Evolutionary conservation across 2,888 invertebrate species (phyloP).

Genomic region (Mimachlamys varia): DNA sequence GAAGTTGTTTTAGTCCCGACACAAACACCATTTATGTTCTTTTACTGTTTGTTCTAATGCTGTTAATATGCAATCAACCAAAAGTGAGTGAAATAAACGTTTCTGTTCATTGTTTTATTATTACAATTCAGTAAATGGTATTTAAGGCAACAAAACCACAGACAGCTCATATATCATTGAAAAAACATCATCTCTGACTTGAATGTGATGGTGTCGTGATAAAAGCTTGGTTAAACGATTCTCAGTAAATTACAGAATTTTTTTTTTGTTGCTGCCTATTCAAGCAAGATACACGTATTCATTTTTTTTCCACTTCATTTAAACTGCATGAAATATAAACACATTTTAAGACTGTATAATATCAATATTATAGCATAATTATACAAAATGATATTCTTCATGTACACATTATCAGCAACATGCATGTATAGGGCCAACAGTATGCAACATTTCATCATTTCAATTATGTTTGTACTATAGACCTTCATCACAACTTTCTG

Average conservation of each 20-base stretch:
- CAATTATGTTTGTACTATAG: too few relatives aligned
- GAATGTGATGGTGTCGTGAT: not conserved
- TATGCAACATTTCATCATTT: too few relatives aligned
- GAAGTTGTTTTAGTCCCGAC: too few relatives aligned
- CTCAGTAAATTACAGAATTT: not conserved
- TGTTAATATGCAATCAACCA: not conserved
- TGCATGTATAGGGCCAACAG: not conserved
- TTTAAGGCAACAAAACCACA: not conserved
- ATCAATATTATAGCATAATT: not conserved
- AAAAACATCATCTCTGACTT: not conserved
- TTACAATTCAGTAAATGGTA: not conserved
- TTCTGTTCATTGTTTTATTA: not conserved
- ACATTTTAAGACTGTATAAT: not conserved
- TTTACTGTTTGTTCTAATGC: not conserved
- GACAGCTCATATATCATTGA: not conserved
- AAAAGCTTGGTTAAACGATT: not conserved
- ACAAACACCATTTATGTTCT: not conserved
- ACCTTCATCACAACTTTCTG: too few relatives aligned
- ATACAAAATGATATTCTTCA: not conserved
- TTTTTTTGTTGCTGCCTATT: not conserved
- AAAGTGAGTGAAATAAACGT: not conserved
- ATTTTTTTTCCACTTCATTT: not conserved
- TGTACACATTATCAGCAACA: not conserved
- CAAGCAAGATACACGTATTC: not conserved
- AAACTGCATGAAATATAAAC: conserved; percentile 12